phyloP scores from a whole-genome alignment of 2,113 vertebrate species.

The Psettodes erumei region DNA sequence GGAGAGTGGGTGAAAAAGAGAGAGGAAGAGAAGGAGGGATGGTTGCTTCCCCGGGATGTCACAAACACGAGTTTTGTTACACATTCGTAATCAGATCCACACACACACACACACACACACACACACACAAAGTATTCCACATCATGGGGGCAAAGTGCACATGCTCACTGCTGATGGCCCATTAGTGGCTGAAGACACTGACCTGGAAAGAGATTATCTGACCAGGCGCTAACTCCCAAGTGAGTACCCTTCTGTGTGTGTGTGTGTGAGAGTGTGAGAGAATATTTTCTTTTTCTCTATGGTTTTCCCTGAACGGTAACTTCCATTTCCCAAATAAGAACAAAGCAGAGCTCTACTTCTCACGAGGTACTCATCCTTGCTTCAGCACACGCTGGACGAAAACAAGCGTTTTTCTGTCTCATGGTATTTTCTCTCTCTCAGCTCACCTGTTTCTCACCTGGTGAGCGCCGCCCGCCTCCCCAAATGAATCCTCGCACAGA shows the following conservation, averaged over 20 bases:
- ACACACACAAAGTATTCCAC: too few relatives aligned
- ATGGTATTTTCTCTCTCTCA: background rate
- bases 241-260: conserved; percentile 7
- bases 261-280: conserved; percentile 7
- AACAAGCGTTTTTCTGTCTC: conserved; percentile 13
- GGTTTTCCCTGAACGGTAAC: background rate
- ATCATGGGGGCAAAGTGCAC: conserved; percentile 34
- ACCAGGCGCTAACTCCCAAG: conserved; percentile 37
- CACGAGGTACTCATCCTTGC: conserved; percentile 15
- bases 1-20: conserved; percentile 9
- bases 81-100: conserved; percentile 7
- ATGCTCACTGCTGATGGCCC: conserved; percentile 38
- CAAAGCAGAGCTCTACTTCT: background rate
- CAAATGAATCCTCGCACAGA: background rate
- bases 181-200: conserved; percentile 47
- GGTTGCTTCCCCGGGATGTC: background rate
- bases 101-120: conserved; percentile 8
- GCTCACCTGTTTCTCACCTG: conserved; percentile 8
- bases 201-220: conserved; percentile 65
- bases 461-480: background rate
- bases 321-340: background rate
- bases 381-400: conserved; percentile 9
- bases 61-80: background rate
- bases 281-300: background rate
- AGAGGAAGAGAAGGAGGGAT: background rate